These are phyloP conservation scores for Therioaphis trifolii DNA, from an alignment of 2,888 invertebrate species.

Conservation along the genomic window DNA sequence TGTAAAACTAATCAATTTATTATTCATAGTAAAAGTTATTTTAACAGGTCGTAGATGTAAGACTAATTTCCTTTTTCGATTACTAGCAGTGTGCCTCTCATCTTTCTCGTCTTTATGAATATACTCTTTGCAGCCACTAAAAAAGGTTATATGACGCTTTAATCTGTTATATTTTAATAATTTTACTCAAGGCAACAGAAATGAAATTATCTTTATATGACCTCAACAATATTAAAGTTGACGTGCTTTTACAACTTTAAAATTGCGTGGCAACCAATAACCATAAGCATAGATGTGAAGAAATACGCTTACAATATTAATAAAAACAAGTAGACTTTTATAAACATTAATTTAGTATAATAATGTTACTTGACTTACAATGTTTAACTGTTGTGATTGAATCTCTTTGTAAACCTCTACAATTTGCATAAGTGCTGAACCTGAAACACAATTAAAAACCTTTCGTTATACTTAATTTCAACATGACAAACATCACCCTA, in stretches of 20 bases:
- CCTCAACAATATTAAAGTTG: not conserved
- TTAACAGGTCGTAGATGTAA: not conserved
- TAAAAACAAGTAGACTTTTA: too few relatives aligned
- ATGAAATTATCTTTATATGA: not conserved
- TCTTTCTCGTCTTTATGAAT: not conserved
- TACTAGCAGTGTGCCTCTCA: not conserved
- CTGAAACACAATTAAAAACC: constrained; percentile 72
- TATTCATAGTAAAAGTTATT: constrained; percentile 48
- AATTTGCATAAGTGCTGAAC: constrained; percentile 89
- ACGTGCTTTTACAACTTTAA: not conserved
- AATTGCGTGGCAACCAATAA: not conserved
- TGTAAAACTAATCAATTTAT: constrained; percentile 29
- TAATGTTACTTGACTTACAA: constrained; percentile 77
- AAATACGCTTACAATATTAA: not conserved
- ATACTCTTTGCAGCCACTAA: not conserved
- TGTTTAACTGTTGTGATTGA: constrained; percentile 93
- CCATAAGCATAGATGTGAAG: not conserved
- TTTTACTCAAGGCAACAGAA: not conserved
- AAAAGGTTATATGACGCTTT: constrained; percentile 2
- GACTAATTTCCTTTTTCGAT: constrained; percentile 33
- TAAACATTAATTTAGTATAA: not conserved
- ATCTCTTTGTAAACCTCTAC: constrained; percentile 94
- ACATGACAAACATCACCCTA: not conserved
- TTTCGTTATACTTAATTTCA: not conserved
- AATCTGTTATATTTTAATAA: not conserved